Base-by-base conservation (phyloP, 2,888 invertebrate genomes). In the Cylloceria caligata region DNA sequence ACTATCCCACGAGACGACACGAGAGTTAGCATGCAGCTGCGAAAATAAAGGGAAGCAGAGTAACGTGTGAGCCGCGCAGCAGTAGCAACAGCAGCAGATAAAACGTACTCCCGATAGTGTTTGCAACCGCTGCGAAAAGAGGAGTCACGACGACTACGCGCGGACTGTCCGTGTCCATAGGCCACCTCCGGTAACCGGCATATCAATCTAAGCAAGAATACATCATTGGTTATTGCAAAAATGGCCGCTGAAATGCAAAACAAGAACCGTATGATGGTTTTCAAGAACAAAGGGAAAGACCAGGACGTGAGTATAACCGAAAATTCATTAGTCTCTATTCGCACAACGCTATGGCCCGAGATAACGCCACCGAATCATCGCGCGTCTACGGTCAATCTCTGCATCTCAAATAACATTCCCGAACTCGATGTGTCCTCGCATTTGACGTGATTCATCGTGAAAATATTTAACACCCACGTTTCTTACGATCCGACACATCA, bases 201-300 rank as follows among this genome's bases (percentile, higher is more conserved):
- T 86, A 89, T 86, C 86, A 86, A 88, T 87, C 87, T 86, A 87
- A 84, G 60, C 82, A 73, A 83, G 80, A 83, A 84, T 84, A 24
- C 84, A 85, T 85, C 80, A 87, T 87, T 86, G 85, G 87, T 91
- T 91, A 90, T 89, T 89, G 89, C 91, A 93, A 96, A 96, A 95
- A 96, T 96, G 96, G 96, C 96, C 95, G 94, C 94, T 89, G 95
- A 96, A 93, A 95, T 95, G 93, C 95, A 94, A 94, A 94, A 94
- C 94, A 96, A 96, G 95, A 96, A 96, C 95, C 96, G 98, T 94
- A 96, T 97, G 95, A 96, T 97, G 94, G 97, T 96, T 93, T 98
- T 98, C 94, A 99, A 99, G 96, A 99, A 99, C 95, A 98, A 98
- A 95, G 99, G 99, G 92, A 99, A 99, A 95, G 99, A 99, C 95